These are phyloP conservation scores for Cherax quadricarinatus DNA, from an alignment of 1,140 invertebrate species.

Conservation along the genomic window DNA sequence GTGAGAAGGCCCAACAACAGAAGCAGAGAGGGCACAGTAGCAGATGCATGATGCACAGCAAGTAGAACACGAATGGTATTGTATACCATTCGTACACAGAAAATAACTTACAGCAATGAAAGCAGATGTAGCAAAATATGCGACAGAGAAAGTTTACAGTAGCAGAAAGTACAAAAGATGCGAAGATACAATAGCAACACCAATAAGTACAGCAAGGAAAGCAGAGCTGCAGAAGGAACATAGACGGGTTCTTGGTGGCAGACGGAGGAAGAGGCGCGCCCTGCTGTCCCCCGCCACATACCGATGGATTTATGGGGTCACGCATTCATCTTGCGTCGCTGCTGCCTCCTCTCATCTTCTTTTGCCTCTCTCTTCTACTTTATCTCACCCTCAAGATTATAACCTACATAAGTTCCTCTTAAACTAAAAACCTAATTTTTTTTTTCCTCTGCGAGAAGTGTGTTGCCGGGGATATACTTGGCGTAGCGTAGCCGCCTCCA, in stretches of 20 bases:
- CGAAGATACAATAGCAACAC: too few relatives aligned
- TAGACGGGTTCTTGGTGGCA: background rate
- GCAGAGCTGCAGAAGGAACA: background rate
- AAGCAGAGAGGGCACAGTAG: too few relatives aligned
- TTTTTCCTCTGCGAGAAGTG: background rate
- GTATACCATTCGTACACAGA: too few relatives aligned
- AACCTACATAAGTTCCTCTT: background rate
- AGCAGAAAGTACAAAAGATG: too few relatives aligned
- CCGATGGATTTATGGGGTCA: slow-evolving; percentile 40
- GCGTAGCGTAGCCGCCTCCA: background rate
- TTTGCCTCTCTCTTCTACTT: background rate
- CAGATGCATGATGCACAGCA: too few relatives aligned
- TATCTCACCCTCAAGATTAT: background rate
- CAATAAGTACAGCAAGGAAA: background rate
- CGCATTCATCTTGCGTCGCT: slow-evolving; percentile 18
- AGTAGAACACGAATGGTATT: too few relatives aligned
- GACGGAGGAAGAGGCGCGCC: slow-evolving; percentile 21
- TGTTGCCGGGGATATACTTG: background rate
- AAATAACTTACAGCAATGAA: too few relatives aligned
- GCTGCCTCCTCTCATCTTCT: background rate
- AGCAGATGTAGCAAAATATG: too few relatives aligned
- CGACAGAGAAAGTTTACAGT: too few relatives aligned
- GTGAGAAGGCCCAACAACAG: too few relatives aligned
- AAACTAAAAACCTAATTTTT: background rate
- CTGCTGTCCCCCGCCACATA: slow-evolving; percentile 20